Evolutionary conservation across 2,113 vertebrate species (phyloP).

Genomic region (Chrysemys picta): DNA sequence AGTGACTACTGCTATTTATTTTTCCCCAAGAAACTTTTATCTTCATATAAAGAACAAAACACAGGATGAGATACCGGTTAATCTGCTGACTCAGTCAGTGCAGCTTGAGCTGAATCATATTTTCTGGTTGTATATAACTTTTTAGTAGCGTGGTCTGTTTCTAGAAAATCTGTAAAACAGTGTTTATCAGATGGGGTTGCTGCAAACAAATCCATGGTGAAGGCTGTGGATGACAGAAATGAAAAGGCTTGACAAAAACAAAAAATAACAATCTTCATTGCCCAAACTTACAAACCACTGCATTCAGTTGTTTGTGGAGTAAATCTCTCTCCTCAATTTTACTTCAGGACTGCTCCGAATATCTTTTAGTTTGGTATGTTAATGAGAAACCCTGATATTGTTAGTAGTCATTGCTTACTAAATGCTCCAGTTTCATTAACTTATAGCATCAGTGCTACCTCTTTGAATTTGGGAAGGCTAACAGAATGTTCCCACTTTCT

Average conservation of each 20-base stretch:
- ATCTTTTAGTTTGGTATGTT: neutral
- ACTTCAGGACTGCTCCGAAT: neutral
- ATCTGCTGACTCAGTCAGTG: neutral
- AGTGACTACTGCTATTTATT: neutral
- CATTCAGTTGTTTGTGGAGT: neutral
- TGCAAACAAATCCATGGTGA: neutral
- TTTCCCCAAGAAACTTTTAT: neutral
- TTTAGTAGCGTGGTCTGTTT: neutral
- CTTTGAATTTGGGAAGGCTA: neutral
- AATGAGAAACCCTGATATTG: fast-evolving
- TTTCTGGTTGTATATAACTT: neutral
- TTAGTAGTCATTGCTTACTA: fast-evolving
- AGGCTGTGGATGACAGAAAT: neutral
- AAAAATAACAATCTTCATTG: neutral
- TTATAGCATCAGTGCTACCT: neutral
- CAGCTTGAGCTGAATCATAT: neutral
- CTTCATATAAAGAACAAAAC: neutral
- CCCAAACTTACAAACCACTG: neutral
- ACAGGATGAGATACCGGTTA: neutral
- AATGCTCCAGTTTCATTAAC: neutral
- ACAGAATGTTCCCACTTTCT: neutral
- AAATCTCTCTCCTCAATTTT: neutral
- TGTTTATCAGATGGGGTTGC: neutral
- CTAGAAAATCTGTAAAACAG: neutral
- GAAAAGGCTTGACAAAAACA: neutral